Conservation (phyloP, 2,888 invertebrate genomes). For the Microplitis manilae region DNA sequence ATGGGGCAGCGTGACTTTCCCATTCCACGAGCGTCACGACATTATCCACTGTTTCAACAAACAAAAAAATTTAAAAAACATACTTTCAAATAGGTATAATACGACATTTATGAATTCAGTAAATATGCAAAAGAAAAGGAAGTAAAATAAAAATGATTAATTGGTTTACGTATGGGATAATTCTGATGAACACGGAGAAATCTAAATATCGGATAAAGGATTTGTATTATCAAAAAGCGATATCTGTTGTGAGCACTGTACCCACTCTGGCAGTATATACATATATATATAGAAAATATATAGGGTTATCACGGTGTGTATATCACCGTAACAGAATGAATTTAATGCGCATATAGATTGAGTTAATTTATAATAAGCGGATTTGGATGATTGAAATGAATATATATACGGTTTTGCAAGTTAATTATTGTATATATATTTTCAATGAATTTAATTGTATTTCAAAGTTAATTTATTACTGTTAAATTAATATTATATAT, state of each 20-base stretch:
- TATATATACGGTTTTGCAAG: neutral
- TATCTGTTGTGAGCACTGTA: conserved; percentile 61
- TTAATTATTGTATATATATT: too few species aligned
- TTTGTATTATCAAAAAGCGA: conserved; percentile 68
- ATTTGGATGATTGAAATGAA: conserved; percentile 51
- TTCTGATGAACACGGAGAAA: conserved; percentile 30
- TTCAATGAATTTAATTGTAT: too few species aligned
- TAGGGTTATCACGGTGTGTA: neutral
- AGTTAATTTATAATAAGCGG: conserved; percentile 70
- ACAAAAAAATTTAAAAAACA: neutral
- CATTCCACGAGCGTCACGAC: neutral
- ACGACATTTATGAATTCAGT: too few species aligned
- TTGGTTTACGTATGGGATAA: neutral
- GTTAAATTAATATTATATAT: too few species aligned
- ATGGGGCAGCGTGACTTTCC: conserved; percentile 3
- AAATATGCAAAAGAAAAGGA: too few species aligned
- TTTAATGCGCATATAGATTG: conserved; percentile 70
- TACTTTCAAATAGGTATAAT: too few species aligned
- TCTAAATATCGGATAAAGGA: conserved; percentile 41
- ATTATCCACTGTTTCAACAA: neutral
- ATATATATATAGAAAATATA: neutral
- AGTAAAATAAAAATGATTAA: too few species aligned
- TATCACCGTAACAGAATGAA: neutral
- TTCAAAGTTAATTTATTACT: too few species aligned
- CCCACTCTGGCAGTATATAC: conserved; percentile 40